Base-by-base conservation (phyloP, 53 echinoderm and acorn worm species). In the Crossaster papposus region DNA sequence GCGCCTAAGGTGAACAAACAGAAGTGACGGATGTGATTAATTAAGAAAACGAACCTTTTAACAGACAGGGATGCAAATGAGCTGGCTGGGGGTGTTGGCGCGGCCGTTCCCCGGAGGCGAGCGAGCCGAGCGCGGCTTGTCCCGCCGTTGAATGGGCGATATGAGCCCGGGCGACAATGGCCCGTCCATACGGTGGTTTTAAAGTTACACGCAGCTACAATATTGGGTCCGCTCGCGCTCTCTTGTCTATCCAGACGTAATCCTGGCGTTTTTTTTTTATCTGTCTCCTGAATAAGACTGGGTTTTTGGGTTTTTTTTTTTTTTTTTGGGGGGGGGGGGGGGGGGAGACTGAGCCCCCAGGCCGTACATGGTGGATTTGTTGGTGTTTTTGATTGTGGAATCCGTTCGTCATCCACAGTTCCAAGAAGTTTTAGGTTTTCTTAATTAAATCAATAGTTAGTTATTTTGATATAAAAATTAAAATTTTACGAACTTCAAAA, bases 11-110 rank as follows among this genome's bases (percentile, higher is more conserved):
- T 87, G 87, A 87, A 87, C 87, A 87, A 87, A 87, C 87, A 87
- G 87, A 77, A 87, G 87, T 87, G 87, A 87, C 87, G 87, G 87
- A 87, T 77, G 87, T 63, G 87, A 87, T 87, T 87, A 87, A 87
- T 87, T 87, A 87, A 87, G 87, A 87, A 87, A 87, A 87, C 87
- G 87, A 87, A 87, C 76, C 87, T 87, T 87, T 87, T 87, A 87
- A 87, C 87, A 87, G 87, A 77, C 74, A 76, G 30, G 44, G 75
- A 87, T 87, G 87, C 87, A 87, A 87, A 87, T 76, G 87, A 87
- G 87, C 87, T 87, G 87, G 75, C 87, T 63, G 76, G 64, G 87
- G 75, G 75, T 75, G 54, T 80, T 54, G 76, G 76, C 54, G 76
- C 54, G 87, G 76, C 58, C 36, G 75, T 62, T 77, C 87, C 87